Evolutionary conservation across 2,797 vertebrate species (phyloP), one percentile per base, ranked within the genome.

Genomic region (Gymnoscopelus microlampas): DNA sequence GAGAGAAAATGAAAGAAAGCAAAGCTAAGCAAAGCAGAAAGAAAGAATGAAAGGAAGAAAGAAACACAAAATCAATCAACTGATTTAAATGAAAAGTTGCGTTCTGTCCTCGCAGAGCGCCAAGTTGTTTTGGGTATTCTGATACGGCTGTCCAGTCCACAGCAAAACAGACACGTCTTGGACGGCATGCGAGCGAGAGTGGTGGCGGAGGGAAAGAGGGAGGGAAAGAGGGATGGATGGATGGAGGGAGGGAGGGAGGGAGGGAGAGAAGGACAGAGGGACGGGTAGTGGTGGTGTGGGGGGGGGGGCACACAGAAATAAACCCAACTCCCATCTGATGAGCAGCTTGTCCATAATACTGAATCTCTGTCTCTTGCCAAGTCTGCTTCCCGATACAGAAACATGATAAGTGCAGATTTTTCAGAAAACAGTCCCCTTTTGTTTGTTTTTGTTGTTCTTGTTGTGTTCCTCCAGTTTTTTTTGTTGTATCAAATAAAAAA

Each of bases 271-370:
- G 26, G 13, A 29, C 3, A n/a, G 57, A 35, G 13, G n/a, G 63
- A 51, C 15, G 8, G 32, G 39, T 24, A 47, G 15, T 4, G n/a
- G 15, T 3, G 35, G 4, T 29, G 49, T 3, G 14, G 67, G 57
- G 57, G 71, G 69, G 75, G 69, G 35, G 80, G 76, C 75, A 68
- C 85, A 86, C 86, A 84, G 88, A 93, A 93, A 93, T 92, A 92
- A 93, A 91, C 87, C 86, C 88, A 81, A 85, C 87, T 93, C 91
- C 93, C 92, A 94, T 94, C 91, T 94, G 93, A 94, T 92, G 93
- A 94, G 92, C 93, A 94, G 93, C 93, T 94, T 94, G 94, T 92
- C 91, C 89, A 88, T 93, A 92, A 93, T 88, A 89, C 89, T 88
- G 90, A 90, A 87, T 83, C 81, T 47, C 62, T 35, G 1, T 70